Evolutionary conservation across 2,888 invertebrate genomes (phyloP).

Genomic region (Eumerus sabulonum): DNA sequence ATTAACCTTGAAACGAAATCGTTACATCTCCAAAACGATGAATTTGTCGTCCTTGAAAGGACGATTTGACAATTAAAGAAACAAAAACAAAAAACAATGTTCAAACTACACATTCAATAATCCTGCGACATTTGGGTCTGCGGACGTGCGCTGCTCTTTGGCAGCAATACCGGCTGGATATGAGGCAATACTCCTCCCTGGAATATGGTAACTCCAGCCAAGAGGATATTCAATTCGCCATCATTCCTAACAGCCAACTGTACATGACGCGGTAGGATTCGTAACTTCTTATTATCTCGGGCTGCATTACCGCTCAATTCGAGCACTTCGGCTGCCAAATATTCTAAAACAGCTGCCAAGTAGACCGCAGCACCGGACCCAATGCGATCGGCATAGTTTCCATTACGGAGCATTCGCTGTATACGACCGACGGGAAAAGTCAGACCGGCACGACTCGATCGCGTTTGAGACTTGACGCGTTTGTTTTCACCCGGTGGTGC

Average conservation of each 20-base stretch:
- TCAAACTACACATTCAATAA: no score
- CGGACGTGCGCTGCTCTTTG: slow-evolving; percentile 83
- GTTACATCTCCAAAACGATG: neutral
- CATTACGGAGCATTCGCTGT: slow-evolving; percentile 80
- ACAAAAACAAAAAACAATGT: neutral
- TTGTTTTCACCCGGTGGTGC: slow-evolving; percentile 20
- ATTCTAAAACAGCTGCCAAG: slow-evolving; percentile 81
- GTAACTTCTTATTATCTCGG: slow-evolving; percentile 83
- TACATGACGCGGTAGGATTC: slow-evolving; percentile 83
- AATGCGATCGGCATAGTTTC: slow-evolving; percentile 81
- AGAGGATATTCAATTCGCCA: slow-evolving; percentile 88
- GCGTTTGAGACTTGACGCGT: neutral
- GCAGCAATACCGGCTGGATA: slow-evolving; percentile 86
- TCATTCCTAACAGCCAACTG: slow-evolving; percentile 90
- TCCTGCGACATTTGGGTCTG: neutral
- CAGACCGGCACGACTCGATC: slow-evolving; percentile 79
- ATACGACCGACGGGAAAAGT: slow-evolving; percentile 80
- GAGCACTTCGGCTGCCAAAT: slow-evolving; percentile 83
- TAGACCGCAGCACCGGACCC: slow-evolving; percentile 80
- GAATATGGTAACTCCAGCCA: slow-evolving; percentile 78
- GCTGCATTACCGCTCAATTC: slow-evolving; percentile 83
- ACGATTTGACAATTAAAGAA: neutral
- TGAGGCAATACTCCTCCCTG: slow-evolving; percentile 92
- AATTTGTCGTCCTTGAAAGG: slow-evolving; percentile 19
- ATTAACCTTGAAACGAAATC: no score